Evolutionary conservation across 2,113 vertebrate genomes (phyloP).

Genomic region (Damaliscus lunatus): DNA sequence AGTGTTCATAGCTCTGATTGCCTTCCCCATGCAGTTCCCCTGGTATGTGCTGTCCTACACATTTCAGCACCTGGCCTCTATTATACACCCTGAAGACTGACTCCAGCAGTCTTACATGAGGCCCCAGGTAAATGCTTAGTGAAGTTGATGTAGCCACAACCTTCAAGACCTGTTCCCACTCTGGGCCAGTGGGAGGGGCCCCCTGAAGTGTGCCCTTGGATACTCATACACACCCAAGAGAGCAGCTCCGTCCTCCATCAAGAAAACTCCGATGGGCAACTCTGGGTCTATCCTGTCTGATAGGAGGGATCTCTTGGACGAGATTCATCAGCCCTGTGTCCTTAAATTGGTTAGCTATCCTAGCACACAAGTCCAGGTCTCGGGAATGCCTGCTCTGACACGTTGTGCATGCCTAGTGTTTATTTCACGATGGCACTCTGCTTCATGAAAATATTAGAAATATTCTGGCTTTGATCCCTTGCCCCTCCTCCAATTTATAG

Average conservation of each 20-base stretch:
- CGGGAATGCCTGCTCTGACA: neutral
- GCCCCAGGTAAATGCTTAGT: neutral
- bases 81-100: neutral
- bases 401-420: neutral
- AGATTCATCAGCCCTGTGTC: neutral
- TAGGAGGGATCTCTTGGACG: neutral
- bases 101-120: neutral
- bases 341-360: neutral
- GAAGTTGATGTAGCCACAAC: neutral
- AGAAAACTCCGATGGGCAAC: neutral
- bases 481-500: neutral
- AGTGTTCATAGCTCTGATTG: neutral
- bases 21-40: neutral
- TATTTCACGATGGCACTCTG: neutral
- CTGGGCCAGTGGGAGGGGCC: neutral
- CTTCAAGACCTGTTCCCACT: neutral
- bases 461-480: neutral
- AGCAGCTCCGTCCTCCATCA: neutral
- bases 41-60: neutral
- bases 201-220: neutral
- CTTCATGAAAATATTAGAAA: neutral
- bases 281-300: neutral
- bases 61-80: neutral
- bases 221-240: neutral
- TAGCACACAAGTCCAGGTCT: neutral